Evolutionary conservation across 2,888 invertebrate species (phyloP).

Genomic region (Lasioglossum leucozonium): DNA sequence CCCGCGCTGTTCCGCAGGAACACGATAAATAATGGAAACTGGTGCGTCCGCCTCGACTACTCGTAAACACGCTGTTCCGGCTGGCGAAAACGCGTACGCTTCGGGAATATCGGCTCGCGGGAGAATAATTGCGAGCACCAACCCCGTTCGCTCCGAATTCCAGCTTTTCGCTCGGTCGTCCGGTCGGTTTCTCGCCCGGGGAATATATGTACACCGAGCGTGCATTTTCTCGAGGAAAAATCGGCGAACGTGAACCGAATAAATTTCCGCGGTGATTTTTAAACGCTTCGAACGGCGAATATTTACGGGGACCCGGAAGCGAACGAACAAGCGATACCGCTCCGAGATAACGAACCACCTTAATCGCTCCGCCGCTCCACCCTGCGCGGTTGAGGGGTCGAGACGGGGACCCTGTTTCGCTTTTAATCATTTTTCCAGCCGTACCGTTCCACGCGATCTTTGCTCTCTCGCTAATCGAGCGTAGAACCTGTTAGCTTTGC

Average conservation of each 20-base stretch:
- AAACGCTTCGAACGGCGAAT: conserved; percentile 2
- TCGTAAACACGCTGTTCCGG: conserved; percentile 13
- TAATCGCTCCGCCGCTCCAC: neutral
- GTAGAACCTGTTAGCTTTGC: neutral
- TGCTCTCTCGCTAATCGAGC: neutral
- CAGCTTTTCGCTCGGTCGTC: neutral
- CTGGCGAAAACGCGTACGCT: neutral
- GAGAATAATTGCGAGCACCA: conserved; percentile 23
- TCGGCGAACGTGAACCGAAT: conserved; percentile 18
- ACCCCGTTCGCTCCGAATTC: neutral
- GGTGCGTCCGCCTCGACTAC: neutral
- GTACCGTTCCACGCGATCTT: neutral
- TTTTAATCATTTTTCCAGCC: neutral
- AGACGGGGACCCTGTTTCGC: neutral
- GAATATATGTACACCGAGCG: neutral
- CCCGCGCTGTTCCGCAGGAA: neutral
- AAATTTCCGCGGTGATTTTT: conserved; percentile 12
- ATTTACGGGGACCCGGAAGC: conserved; percentile 6
- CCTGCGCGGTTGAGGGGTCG: too few species aligned
- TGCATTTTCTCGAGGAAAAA: conserved; percentile 13
- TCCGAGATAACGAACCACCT: neutral
- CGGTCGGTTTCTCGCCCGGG: neutral
- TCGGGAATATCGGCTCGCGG: conserved; percentile 1
- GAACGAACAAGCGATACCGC: conserved; percentile 2
- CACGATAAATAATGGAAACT: conserved; percentile 50